Conservation (phyloP, 2,888 invertebrate species). For the Mythimna pallens region DNA sequence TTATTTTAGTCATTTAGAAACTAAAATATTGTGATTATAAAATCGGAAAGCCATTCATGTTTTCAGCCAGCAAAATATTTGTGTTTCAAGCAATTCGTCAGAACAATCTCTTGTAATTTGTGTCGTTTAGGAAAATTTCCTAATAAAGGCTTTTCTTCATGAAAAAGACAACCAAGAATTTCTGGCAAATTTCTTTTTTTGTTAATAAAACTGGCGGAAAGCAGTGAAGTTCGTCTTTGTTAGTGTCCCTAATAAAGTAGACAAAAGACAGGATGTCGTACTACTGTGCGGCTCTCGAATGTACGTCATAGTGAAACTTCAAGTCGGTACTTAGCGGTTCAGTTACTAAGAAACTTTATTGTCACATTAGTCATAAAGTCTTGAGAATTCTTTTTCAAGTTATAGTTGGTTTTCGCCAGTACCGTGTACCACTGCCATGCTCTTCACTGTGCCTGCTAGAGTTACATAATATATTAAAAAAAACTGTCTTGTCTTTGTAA, state of each 20-base stretch:
- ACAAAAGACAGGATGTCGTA: slow-evolving; percentile 49
- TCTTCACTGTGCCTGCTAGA: background rate
- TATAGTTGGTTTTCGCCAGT: background rate
- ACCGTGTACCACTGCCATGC: background rate
- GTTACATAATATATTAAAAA: background rate
- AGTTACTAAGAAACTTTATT: background rate
- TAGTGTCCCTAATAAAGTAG: slow-evolving; percentile 47
- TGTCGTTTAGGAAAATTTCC: slow-evolving; percentile 40
- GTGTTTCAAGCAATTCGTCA: slow-evolving; percentile 31
- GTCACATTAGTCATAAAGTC: slow-evolving; percentile 7
- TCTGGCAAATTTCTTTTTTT: slow-evolving; percentile 44
- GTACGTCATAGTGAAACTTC: slow-evolving; percentile 25
- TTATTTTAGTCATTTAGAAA: background rate
- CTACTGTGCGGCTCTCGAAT: slow-evolving; percentile 19
- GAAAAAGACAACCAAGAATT: slow-evolving; percentile 35
- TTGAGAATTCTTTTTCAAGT: background rate
- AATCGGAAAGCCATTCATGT: background rate
- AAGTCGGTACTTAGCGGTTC: slow-evolving; percentile 6
- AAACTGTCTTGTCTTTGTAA: background rate
- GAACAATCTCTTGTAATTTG: slow-evolving; percentile 44
- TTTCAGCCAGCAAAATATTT: slow-evolving; percentile 1
- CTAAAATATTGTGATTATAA: background rate
- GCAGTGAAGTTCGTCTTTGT: slow-evolving; percentile 55
- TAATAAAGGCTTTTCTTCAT: slow-evolving; percentile 46
- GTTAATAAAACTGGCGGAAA: slow-evolving; percentile 54